A percentile compares a stretch with the other conserved stretches of the same genome.
Evolutionary conservation across 1,140 invertebrate species (phyloP).

Genomic region (Cheumatopsyche charites): DNA sequence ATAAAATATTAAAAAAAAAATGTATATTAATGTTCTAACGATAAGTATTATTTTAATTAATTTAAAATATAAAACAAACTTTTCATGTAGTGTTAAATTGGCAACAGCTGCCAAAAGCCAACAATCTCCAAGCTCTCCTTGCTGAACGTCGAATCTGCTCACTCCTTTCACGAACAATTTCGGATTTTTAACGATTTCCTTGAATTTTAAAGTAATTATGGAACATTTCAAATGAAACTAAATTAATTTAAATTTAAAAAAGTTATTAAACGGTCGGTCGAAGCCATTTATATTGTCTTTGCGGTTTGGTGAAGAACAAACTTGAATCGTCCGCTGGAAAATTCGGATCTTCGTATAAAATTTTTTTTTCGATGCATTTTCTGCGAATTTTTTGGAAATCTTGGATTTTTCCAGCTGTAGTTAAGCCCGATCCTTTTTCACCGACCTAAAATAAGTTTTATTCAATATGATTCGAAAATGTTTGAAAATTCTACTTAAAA

Average conservation of each 20-base stretch:
- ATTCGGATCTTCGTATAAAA: conserved; percentile 79
- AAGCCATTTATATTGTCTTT: neutral
- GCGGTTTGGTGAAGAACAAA: neutral
- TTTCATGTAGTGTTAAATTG: conserved; percentile 60
- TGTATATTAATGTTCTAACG: too few relatives aligned
- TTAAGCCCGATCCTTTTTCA: neutral
- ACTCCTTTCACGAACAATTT: conserved; percentile 89
- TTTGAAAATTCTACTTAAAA: too few relatives aligned
- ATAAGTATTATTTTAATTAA: neutral
- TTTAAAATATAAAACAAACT: conserved; percentile 49
- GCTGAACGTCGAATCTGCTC: conserved; percentile 84
- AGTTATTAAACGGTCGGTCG: neutral
- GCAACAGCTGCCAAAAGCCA: conserved; percentile 63
- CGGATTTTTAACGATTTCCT: conserved; percentile 84
- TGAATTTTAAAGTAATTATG: too few relatives aligned
- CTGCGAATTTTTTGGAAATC: conserved; percentile 75
- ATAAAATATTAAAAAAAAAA: too few relatives aligned
- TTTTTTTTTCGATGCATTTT: conserved; percentile 66
- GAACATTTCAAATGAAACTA: too few relatives aligned
- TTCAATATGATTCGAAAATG: neutral
- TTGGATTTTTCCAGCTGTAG: conserved; percentile 63
- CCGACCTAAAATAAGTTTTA: neutral
- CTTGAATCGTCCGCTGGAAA: conserved; percentile 64
- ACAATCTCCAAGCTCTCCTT: conserved; percentile 62
- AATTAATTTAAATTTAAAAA: neutral